Evolutionary conservation across 2,113 vertebrate species (phyloP).

Genomic region (Scopus umbretta): DNA sequence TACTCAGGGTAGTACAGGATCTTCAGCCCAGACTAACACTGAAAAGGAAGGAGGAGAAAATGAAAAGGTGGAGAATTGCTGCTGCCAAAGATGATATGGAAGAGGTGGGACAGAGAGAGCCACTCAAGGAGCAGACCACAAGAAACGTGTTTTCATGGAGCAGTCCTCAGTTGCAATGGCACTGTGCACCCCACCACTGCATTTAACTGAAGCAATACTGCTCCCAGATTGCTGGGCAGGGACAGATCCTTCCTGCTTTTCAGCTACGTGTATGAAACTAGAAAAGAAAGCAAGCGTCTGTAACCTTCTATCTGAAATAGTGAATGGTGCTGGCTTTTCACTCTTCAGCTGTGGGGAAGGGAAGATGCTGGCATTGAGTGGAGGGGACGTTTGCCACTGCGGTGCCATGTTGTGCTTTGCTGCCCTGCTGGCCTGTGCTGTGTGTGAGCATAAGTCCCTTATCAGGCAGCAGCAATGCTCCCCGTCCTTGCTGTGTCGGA

Average conservation of each 20-base stretch:
- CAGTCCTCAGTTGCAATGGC: background rate
- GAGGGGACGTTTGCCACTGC: background rate
- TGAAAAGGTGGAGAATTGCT: background rate
- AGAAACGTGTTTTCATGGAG: background rate
- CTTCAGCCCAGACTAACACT: background rate
- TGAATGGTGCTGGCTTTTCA: background rate
- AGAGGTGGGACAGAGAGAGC: background rate
- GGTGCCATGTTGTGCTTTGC: accelerated
- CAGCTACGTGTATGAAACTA: background rate
- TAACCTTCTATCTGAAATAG: background rate
- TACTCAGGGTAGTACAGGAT: accelerated
- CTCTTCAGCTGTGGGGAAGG: background rate
- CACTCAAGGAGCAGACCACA: background rate
- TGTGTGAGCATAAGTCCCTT: background rate
- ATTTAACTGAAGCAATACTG: background rate
- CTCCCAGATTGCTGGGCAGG: background rate
- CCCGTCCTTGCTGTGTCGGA: background rate
- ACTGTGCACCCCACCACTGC: background rate
- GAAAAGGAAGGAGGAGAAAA: background rate
- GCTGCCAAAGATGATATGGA: background rate
- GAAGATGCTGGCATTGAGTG: background rate
- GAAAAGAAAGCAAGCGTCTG: background rate
- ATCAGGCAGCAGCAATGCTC: background rate
- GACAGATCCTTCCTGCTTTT: background rate
- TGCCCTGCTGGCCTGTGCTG: background rate